A percentile compares a stretch with the other conserved stretches of the same genome.
Evolutionary conservation across 2,888 invertebrate genomes (phyloP).

Genomic region (Tenthredo distinguenda): DNA sequence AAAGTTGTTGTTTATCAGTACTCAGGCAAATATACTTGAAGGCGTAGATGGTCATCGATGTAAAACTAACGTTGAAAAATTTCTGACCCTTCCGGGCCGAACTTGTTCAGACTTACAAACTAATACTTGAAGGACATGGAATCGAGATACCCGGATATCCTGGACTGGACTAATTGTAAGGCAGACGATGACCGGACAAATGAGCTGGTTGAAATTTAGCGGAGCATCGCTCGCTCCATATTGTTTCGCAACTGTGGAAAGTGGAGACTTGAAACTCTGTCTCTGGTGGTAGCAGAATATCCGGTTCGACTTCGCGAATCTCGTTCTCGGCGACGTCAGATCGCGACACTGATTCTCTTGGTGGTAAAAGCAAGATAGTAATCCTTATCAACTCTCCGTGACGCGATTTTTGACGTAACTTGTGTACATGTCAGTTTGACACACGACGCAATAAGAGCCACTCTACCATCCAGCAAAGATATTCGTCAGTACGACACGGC

Average conservation of each 20-base stretch:
- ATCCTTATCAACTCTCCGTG: constrained; percentile 16
- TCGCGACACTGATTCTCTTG: neutral
- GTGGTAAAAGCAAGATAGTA: neutral
- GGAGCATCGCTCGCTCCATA: constrained; percentile 7
- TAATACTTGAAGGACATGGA: neutral
- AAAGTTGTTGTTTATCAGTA: neutral
- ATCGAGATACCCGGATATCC: constrained; percentile 35
- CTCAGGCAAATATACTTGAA: neutral
- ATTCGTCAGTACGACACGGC: neutral
- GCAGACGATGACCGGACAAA: neutral
- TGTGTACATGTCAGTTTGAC: constrained; percentile 31
- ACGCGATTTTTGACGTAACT: constrained; percentile 9
- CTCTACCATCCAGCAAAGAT: constrained; percentile 18
- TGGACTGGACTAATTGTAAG: neutral
- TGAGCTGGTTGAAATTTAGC: constrained; percentile 18
- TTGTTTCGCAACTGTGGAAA: constrained; percentile 16
- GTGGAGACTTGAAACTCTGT: constrained; percentile 14
- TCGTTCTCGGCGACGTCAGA: neutral
- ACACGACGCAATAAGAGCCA: constrained; percentile 3
- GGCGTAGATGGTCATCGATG: neutral
- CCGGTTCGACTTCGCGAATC: neutral
- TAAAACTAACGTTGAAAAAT: neutral
- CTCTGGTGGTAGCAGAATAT: neutral
- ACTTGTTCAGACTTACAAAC: neutral
- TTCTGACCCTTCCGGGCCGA: neutral